These are phyloP conservation scores for Corydoras maculifer DNA, from an alignment of 2,113 vertebrate genomes.

Conservation along the genomic window DNA sequence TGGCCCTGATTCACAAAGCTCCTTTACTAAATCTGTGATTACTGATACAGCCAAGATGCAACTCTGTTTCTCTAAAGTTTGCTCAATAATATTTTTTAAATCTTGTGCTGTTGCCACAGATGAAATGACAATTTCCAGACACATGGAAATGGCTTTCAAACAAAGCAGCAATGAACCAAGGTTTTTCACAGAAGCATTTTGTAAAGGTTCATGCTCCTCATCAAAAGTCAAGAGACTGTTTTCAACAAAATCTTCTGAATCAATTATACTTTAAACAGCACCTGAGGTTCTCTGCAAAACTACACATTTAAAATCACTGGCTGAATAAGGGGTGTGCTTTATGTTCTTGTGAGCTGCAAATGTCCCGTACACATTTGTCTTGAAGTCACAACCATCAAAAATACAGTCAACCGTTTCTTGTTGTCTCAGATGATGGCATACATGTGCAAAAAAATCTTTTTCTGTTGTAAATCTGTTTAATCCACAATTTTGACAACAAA, in stretches of 20 bases:
- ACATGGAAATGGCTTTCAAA: conserved; percentile 16
- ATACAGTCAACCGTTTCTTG: conserved; percentile 5
- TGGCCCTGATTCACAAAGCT: conserved; percentile 1
- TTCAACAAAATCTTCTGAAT: not conserved
- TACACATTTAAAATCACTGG: conserved; percentile 15
- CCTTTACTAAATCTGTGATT: conserved; percentile 10
- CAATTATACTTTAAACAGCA: no score
- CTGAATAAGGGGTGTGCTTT: conserved; percentile 7
- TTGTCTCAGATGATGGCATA: not conserved
- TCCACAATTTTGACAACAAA: conserved; percentile 11
- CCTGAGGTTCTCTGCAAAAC: not conserved
- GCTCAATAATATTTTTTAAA: conserved; percentile 12
- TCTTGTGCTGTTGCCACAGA: not conserved
- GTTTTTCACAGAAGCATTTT: not conserved
- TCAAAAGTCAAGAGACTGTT: not conserved
- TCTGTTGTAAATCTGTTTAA: not conserved
- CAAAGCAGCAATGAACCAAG: no score
- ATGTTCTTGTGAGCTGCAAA: conserved; percentile 7
- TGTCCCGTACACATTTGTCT: conserved; percentile 9
- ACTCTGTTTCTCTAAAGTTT: conserved; percentile 2
- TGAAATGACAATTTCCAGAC: conserved; percentile 16
- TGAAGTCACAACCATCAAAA: not conserved
- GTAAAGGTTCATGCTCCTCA: not conserved
- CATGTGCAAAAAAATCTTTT: conserved; percentile 2
- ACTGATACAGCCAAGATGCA: not conserved